phyloP scores from a whole-genome alignment of 2,888 invertebrate species.

The Drosophila flavopinicola region DNA sequence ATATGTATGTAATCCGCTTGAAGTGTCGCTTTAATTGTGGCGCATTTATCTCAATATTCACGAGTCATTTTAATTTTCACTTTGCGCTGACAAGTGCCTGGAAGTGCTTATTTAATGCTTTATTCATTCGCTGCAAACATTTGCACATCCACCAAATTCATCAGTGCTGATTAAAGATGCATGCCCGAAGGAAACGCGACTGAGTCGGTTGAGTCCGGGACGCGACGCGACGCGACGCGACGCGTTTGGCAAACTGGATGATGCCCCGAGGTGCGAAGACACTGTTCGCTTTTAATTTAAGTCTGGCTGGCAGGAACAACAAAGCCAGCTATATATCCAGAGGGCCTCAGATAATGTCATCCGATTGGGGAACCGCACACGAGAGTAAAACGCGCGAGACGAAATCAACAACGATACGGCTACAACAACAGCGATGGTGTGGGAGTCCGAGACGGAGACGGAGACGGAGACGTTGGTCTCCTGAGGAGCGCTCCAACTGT shows the following conservation, averaged over 20 bases:
- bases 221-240: too few species aligned
- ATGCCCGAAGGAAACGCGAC: slow-evolving; percentile 30
- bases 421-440: slow-evolving; percentile 7
- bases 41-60: slow-evolving; percentile 69
- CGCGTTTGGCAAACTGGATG: slow-evolving; percentile 13
- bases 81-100: slow-evolving; percentile 71
- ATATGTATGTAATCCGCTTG: slow-evolving; percentile 38
- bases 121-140: slow-evolving; percentile 76
- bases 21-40: slow-evolving; percentile 41
- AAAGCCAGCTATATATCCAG: slow-evolving; percentile 45
- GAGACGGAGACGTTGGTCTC: slow-evolving; percentile 17
- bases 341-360: slow-evolving; percentile 70
- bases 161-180: slow-evolving; percentile 75
- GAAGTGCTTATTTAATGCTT: slow-evolving; percentile 73
- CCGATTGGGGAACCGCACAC: slow-evolving; percentile 66
- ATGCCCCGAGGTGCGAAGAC: slow-evolving; percentile 58
- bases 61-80: slow-evolving; percentile 69
- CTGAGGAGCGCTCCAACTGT: slow-evolving; percentile 45
- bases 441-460: not conserved
- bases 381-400: slow-evolving; percentile 35
- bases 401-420: slow-evolving; percentile 35
- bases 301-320: slow-evolving; percentile 44
- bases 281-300: slow-evolving; percentile 73
- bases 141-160: slow-evolving; percentile 73
- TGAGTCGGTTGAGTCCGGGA: slow-evolving; percentile 13